Evolutionary conservation across 2,888 invertebrate genomes (phyloP).

Genomic region (Minunthozetes semirufus): DNA sequence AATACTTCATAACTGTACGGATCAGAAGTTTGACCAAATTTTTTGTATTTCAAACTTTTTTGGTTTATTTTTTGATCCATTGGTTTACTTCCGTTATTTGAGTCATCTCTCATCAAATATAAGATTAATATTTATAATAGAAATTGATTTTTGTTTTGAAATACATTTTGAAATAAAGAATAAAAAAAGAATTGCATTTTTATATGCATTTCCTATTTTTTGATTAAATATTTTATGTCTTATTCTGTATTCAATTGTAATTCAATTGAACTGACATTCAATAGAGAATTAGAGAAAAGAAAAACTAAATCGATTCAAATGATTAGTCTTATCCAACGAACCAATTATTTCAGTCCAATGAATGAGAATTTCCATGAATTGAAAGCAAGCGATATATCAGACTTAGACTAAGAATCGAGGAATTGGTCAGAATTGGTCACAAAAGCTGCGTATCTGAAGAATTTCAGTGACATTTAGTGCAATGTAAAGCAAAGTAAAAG

Average conservation of each 20-base stretch:
- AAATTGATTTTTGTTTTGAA: too few relatives aligned
- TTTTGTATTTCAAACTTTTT: too few relatives aligned
- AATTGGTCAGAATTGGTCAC: neutral
- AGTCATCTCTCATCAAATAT: too few relatives aligned
- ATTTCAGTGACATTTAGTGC: neutral
- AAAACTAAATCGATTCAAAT: neutral
- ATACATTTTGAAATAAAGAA: too few relatives aligned
- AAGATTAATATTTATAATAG: too few relatives aligned
- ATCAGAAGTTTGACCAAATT: too few relatives aligned
- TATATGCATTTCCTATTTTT: neutral
- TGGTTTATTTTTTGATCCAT: too few relatives aligned
- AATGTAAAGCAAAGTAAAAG: neutral
- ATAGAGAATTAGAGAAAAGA: neutral
- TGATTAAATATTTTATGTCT: neutral
- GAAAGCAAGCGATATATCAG: neutral
- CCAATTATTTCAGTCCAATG: constrained; percentile 29
- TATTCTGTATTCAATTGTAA: neutral
- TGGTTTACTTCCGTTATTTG: too few relatives aligned
- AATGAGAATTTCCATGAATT: constrained; percentile 16
- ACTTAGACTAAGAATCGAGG: neutral
- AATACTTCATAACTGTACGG: neutral
- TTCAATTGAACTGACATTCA: neutral
- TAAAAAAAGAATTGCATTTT: too few relatives aligned
- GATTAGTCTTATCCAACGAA: neutral
- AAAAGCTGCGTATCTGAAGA: neutral